Conservation (phyloP, 1,140 invertebrate genomes). For the Ectropis grisescens region DNA sequence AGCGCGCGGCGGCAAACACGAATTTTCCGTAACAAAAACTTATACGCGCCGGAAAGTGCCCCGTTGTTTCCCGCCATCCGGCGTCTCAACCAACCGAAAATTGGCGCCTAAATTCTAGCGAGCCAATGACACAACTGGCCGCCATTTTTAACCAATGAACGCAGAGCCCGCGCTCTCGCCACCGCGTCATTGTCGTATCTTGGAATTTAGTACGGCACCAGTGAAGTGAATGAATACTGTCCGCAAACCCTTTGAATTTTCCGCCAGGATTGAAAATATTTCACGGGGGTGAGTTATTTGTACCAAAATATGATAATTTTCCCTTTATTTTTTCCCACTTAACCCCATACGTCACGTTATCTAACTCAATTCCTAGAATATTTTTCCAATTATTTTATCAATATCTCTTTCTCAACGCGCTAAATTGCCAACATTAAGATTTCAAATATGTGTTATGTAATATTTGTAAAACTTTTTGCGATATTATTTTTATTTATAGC, state of each 20-base stretch:
- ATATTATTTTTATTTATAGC: no score
- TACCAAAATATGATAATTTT: slow-evolving; percentile 4
- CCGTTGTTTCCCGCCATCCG: slow-evolving; percentile 64
- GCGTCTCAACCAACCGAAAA: slow-evolving; percentile 64
- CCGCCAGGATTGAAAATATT: slow-evolving; percentile 42
- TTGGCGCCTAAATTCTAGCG: slow-evolving; percentile 54
- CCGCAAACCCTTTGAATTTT: slow-evolving; percentile 59
- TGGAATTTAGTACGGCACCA: slow-evolving; percentile 64
- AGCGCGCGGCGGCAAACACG: no score
- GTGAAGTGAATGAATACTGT: slow-evolving; percentile 67
- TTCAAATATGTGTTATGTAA: no score
- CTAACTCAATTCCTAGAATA: no score
- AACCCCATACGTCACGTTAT: neutral
- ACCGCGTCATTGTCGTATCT: slow-evolving; percentile 64
- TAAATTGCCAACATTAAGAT: no score
- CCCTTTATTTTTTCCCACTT: slow-evolving; percentile 9
- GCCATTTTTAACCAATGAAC: slow-evolving; percentile 62
- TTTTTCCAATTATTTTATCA: no score
- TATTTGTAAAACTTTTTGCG: no score
- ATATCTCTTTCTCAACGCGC: no score
- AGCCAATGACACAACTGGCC: slow-evolving; percentile 49
- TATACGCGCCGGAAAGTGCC: slow-evolving; percentile 54
- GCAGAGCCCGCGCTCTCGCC: slow-evolving; percentile 57
- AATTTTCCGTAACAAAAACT: slow-evolving; percentile 56
- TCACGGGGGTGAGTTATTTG: slow-evolving; percentile 33